Base-by-base conservation (phyloP, 2,888 invertebrate genomes). In the Prosapia bicincta region DNA sequence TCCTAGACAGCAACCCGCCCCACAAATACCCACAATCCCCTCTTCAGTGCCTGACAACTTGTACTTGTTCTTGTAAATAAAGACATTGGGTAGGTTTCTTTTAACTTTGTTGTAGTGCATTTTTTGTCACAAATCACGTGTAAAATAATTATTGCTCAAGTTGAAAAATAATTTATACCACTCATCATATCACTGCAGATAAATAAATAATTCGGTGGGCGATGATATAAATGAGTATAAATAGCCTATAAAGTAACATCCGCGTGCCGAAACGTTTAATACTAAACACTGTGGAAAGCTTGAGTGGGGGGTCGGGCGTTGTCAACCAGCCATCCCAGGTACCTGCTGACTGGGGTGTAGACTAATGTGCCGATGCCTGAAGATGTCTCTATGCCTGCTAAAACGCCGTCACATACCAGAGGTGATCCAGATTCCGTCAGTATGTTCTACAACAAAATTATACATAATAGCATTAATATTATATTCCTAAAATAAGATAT, bases 341-440 rank as follows among this genome's bases (percentile, higher is more conserved):
- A 93, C 80, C 90, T 88, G 0, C 92, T 90, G 69, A 93, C 89
- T 70, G 92, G 85, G 0, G 93, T 93, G 83, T 93, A 93, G 43
- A 91, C 91, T 1, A 91, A 90, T 3, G 94, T 78, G 9, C 81
- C 81, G 20, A 80, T 75, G 15, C 81, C 80, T 65, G 79, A 78
- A 43, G 78, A 77, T 9, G 80, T 80, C 76, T 81, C 80, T 20
- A 82, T 76, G 10, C 82, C 82, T 10, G 80, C 80, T 28, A 82
- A 71, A 0, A 78, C 78, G 5, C 81, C 79, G 26, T 79, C 78
- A 74, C 82, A 82, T 76, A 78, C 78, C 65, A 81, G 74, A 13
- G 79, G 79, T 24, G 78, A 76, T 9, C 80, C 79, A 13, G 72
- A 26, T n/a, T 68, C 68, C 10, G 24, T 13, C 24, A 24, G 10